Conservation (phyloP, 2,888 invertebrate genomes). For the Pocota personata region DNA sequence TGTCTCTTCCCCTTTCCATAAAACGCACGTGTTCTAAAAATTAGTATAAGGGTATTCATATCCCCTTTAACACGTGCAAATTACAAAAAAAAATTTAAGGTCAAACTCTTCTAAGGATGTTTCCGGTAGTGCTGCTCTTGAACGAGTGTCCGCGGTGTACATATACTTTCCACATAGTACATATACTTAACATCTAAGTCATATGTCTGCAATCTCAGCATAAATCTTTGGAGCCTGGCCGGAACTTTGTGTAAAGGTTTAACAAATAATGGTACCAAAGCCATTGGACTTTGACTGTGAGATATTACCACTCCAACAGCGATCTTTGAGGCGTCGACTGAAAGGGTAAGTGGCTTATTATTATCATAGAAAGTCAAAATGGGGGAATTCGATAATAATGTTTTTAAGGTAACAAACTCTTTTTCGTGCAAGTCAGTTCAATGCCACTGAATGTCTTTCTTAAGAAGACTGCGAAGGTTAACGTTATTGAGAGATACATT, state of each 20-base stretch:
- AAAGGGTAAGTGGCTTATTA: constrained; percentile 58
- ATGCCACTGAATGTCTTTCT: constrained; percentile 43
- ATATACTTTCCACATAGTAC: too few relatives aligned
- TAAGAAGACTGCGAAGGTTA: not conserved
- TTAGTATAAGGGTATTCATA: too few relatives aligned
- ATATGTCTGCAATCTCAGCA: not conserved
- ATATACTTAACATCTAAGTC: not conserved
- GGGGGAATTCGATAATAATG: constrained; percentile 20
- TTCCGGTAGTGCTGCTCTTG: not conserved
- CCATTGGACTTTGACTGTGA: not conserved
- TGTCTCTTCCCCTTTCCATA: too few relatives aligned
- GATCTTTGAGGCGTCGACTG: not conserved
- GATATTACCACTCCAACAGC: too few relatives aligned
- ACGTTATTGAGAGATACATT: not conserved
- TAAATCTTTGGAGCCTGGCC: not conserved
- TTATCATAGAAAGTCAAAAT: constrained; percentile 55
- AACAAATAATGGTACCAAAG: constrained; percentile 2
- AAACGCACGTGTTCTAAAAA: too few relatives aligned
- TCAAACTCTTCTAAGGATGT: not conserved
- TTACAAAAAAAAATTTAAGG: too few relatives aligned
- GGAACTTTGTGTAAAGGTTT: constrained; percentile 10
- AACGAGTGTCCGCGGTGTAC: constrained; percentile 2
- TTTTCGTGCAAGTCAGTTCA: constrained; percentile 16
- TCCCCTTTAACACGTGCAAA: too few relatives aligned
- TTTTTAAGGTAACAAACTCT: constrained; percentile 32